A percentile compares a stretch with the other conserved stretches of the same genome.
Conservation (phyloP, 2,797 vertebrate species). For the Oophaga sylvatica region DNA sequence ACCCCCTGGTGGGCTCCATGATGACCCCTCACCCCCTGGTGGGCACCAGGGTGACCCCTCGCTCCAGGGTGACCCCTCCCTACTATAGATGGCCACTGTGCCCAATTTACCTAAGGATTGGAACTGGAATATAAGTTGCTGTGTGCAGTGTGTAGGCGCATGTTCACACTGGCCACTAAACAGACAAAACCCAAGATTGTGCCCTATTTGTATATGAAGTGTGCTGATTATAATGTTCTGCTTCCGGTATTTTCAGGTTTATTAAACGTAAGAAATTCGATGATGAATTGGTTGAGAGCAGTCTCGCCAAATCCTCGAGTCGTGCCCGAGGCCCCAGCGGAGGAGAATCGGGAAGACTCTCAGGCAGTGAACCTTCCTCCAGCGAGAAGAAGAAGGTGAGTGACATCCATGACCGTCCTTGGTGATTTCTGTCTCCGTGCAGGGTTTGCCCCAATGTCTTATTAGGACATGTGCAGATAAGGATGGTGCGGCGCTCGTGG, state of each 20-base stretch:
- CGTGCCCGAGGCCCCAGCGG: constrained; percentile 87
- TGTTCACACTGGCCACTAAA: no score
- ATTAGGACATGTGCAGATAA: no score
- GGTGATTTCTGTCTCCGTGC: not conserved
- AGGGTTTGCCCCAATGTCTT: no score
- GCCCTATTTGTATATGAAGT: not conserved
- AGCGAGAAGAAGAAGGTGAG: constrained; percentile 92
- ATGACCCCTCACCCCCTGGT: no score
- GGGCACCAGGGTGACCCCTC: not conserved
- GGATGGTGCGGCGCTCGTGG: no score
- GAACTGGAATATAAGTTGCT: no score
- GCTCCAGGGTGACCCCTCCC: not conserved
- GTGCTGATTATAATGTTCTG: not conserved
- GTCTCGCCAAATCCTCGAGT: constrained; percentile 93
- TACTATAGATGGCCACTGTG: no score
- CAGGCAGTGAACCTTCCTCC: constrained; percentile 88
- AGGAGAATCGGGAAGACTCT: constrained; percentile 87
- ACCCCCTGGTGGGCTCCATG: not conserved
- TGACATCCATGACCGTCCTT: not conserved
- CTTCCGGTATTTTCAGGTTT: constrained; percentile 75
- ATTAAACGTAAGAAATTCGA: constrained; percentile 98
- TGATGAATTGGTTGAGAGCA: constrained; percentile 95
- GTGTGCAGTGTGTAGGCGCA: no score
- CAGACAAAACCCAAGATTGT: no score
- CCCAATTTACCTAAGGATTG: no score